Evolutionary conservation across 2,113 vertebrate species (phyloP).

Genomic region (Helogale parvula): DNA sequence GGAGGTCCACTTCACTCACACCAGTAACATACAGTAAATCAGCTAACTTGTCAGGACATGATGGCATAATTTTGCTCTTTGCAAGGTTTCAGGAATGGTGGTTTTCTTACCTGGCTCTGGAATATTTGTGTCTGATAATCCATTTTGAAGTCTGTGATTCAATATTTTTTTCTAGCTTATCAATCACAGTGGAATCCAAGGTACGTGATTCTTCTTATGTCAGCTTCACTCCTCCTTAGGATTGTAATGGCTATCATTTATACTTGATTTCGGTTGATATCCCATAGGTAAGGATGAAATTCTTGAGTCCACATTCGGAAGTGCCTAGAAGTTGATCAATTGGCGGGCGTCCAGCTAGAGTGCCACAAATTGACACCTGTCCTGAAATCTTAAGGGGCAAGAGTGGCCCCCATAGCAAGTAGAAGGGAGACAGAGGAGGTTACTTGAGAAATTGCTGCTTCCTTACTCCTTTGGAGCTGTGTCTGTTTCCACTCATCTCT

Average conservation of each 20-base stretch:
- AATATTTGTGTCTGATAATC: neutral
- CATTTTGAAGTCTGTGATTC: neutral
- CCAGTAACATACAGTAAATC: neutral
- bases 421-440: neutral
- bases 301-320: neutral
- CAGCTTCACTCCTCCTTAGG: neutral
- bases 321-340: neutral
- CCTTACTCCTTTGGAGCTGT: neutral
- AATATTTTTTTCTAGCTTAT: neutral
- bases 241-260: neutral
- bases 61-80: neutral
- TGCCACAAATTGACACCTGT: neutral
- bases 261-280: neutral
- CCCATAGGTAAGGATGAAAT: neutral
- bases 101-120: constrained; percentile 64
- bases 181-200: neutral
- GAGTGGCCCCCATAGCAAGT: neutral
- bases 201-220: neutral
- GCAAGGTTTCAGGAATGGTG: neutral
- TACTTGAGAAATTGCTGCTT: neutral
- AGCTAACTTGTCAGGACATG: neutral
- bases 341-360: neutral
- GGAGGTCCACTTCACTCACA: neutral
- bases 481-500: neutral
- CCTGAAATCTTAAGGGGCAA: neutral